Evolutionary conservation across 2,888 invertebrate species (phyloP), one percentile per base, ranked within the genome.

Genomic region (Hyalella azteca): DNA sequence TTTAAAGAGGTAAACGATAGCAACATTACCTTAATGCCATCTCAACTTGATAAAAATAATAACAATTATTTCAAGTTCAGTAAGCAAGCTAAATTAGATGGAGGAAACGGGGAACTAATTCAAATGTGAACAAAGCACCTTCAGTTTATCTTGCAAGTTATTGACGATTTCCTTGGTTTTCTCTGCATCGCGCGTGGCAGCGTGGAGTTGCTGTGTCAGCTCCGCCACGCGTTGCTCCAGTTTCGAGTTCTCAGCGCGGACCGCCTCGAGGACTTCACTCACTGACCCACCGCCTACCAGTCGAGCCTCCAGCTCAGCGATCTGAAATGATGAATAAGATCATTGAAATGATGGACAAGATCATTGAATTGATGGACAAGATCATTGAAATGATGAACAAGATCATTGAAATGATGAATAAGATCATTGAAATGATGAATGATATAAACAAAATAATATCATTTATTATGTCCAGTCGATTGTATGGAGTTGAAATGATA

Each of bases 181-280:
- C 19, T 75, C 75, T 2, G 75, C 19, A 22, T 75, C 75, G 26
- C 75, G 40, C 13, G 75, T 22, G 5, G 75, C 36, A 32, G 45
- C 75, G 11, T 75, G 41, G 11, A 45, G 75, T 45, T 75, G 40
- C 75, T 75, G 40, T 32, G 45, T 41, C 9, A 75, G 75, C 75
- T 75, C 75, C 2, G 40, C 45, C 40, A 75, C 75, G 4, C 45
- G 75, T 7, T 32, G 22, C 75, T 75, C 75, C 75, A 75, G 75
- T 39, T 45, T 75, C 13, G 29, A 29, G 40, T 75, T 75, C 75
- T 75, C 75, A 41, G 75, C 75, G 11, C 75, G 40, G 22, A 75
- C 75, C n/a, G 45, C 75, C 45, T 75, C 75, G 41, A 75, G 75
- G 29, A 75, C 75, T 32, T 75, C 75, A n/a, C 75, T 45, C 22